Percentiles rank a stretch among this genome's conserved stretches.
phyloP scores from a whole-genome alignment of 2,113 vertebrate genomes.

The Ovis canadensis region DNA sequence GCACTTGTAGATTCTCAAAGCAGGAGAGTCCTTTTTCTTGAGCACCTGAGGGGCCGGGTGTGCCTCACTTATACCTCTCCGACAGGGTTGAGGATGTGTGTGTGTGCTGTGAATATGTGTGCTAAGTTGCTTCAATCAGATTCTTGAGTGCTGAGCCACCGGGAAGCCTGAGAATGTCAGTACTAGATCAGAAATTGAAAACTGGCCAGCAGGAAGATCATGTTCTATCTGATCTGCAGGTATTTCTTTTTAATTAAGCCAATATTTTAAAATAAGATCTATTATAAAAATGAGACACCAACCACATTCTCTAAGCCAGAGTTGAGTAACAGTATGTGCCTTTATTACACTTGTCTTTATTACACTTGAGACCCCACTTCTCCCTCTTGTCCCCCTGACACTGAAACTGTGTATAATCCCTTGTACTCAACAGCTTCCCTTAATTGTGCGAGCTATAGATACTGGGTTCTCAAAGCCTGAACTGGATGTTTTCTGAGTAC shows the following conservation, averaged over 20 bases:
- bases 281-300: neutral
- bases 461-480: neutral
- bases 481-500: neutral
- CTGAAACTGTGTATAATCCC: neutral
- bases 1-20: neutral
- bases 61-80: neutral
- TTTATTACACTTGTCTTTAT: neutral
- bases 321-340: neutral
- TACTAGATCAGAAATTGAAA: neutral
- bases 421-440: neutral
- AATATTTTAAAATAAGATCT: neutral
- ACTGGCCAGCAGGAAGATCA: neutral
- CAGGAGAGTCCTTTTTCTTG: neutral
- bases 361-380: neutral
- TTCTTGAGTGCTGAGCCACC: neutral
- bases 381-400: neutral
- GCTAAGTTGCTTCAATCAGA: neutral
- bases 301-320: neutral
- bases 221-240: neutral
- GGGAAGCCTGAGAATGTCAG: neutral
- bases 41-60: neutral
- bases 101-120: neutral
- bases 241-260: slow-evolving; percentile 32
- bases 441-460: neutral
- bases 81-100: neutral